phyloP scores from a whole-genome alignment of 2,113 vertebrate genomes.

The Ammospiza nelsoni region DNA sequence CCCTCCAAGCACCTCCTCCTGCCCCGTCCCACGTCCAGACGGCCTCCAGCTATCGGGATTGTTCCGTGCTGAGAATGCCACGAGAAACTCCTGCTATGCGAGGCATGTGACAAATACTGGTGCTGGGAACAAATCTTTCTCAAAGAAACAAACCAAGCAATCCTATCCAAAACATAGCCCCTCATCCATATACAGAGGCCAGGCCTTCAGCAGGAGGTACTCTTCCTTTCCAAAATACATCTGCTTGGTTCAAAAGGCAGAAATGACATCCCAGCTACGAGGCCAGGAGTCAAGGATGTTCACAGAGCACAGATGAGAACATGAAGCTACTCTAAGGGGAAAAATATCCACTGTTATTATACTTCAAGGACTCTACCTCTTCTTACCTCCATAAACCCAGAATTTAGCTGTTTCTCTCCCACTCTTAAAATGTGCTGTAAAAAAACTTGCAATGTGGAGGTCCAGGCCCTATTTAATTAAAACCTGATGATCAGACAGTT shows the following conservation, averaged over 20 bases:
- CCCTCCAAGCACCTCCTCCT: background rate
- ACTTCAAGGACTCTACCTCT: background rate
- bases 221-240: background rate
- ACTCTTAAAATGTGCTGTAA: background rate
- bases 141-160: background rate
- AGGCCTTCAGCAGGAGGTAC: background rate
- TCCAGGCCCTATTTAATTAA: background rate
- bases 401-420: background rate
- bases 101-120: background rate
- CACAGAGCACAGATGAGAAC: background rate
- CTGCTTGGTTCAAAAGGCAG: background rate
- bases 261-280: background rate
- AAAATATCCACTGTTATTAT: background rate
- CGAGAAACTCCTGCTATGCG: background rate
- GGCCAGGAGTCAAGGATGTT: background rate
- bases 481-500: background rate
- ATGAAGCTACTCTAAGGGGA: background rate
- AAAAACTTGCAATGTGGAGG: background rate
- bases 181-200: background rate
- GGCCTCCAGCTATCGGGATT: background rate
- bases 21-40: accelerated
- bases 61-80: background rate
- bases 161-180: background rate
- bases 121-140: conserved; percentile 9
- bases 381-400: background rate